Conservation (phyloP, 2,888 invertebrate species). For the Protonemura montana region DNA sequence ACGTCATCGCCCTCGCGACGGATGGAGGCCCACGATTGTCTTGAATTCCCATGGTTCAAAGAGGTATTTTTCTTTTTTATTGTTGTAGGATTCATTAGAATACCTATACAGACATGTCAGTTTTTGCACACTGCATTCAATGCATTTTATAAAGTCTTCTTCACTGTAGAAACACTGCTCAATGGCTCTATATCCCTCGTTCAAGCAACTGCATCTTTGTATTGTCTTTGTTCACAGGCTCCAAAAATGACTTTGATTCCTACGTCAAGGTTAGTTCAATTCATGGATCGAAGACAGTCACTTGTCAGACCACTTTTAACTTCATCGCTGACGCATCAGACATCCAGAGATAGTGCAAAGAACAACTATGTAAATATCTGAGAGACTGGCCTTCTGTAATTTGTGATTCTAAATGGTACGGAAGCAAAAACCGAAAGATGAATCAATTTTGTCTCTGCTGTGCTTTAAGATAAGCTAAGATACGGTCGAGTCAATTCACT, state of each 20-base stretch:
- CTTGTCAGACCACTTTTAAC: slow-evolving; percentile 43
- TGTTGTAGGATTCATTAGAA: too few species aligned
- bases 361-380: neutral
- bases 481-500: too few species aligned
- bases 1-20: slow-evolving; percentile 65
- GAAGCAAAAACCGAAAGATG: neutral
- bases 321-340: neutral
- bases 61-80: too few species aligned
- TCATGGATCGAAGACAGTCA: slow-evolving; percentile 56
- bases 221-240: slow-evolving; percentile 53
- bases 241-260: slow-evolving; percentile 55
- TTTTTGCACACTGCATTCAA: too few species aligned
- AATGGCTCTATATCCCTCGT: too few species aligned
- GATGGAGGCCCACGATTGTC: slow-evolving; percentile 58
- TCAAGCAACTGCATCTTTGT: neutral
- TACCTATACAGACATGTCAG: too few species aligned
- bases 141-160: too few species aligned
- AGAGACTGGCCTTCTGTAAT: neutral
- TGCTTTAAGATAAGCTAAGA: too few species aligned
- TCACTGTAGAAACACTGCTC: too few species aligned
- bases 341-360: neutral
- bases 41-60: slow-evolving; percentile 62
- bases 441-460: neutral
- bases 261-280: slow-evolving; percentile 57
- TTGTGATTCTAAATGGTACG: neutral